phyloP scores from a whole-genome alignment of 2,888 invertebrate genomes.

The Leptodirus hochenwartii region DNA sequence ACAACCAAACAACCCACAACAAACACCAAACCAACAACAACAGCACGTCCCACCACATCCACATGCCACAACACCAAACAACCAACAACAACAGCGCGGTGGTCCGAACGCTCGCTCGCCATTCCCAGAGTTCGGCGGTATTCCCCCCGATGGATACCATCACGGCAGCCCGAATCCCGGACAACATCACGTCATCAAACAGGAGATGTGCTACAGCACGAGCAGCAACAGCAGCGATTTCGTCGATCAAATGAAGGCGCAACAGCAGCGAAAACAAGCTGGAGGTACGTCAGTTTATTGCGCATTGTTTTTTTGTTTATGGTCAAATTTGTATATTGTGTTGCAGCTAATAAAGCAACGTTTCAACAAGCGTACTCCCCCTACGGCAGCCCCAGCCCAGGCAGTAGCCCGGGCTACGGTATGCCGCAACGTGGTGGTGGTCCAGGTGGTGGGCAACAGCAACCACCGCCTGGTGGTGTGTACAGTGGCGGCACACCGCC shows the following conservation, averaged over 20 bases:
- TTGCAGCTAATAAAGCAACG: constrained; percentile 24
- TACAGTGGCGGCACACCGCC: constrained; percentile 27
- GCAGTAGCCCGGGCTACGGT: constrained; percentile 34
- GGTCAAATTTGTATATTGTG: no score
- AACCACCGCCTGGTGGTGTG: constrained; percentile 14
- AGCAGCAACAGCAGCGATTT: constrained; percentile 6
- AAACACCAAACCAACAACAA: no score
- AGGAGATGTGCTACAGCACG: no score
- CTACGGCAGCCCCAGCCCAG: constrained; percentile 44
- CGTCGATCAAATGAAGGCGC: not conserved
- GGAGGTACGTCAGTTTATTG: no score
- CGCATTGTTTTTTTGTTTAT: no score
- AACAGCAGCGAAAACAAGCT: no score
- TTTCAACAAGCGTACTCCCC: constrained; percentile 46
- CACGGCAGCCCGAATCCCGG: constrained; percentile 31
- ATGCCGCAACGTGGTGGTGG: constrained; percentile 16
- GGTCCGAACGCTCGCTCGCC: constrained; percentile 31
- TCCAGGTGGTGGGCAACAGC: constrained; percentile 7
- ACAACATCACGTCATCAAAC: constrained; percentile 21
- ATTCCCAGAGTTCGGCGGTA: constrained; percentile 43
- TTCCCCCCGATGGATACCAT: no score
- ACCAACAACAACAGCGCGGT: no score
- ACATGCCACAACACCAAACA: no score
- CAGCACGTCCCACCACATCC: no score
- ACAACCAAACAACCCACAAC: no score